Base-by-base conservation (phyloP, 2,113 vertebrate species). In the Polypterus bichir region DNA sequence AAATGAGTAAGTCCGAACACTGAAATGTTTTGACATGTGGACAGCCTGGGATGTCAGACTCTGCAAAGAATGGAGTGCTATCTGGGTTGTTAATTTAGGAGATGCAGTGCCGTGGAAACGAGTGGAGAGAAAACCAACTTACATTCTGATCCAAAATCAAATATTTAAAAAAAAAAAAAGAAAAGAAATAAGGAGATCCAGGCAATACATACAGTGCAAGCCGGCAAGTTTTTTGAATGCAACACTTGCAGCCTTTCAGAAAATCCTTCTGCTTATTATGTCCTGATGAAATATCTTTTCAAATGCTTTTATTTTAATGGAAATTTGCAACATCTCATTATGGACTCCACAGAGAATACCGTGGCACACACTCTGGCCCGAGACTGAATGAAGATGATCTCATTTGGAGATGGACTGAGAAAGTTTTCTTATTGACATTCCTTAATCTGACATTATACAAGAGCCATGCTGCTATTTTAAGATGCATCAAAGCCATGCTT, bases 381-480 rank as follows among this genome's bases (percentile, higher is more conserved):
- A 74, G 75, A 67, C 56, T 44, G 56, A 58, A 58, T 45, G 44
- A 11, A 66, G 77, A 82, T 81, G 79, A 75, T 76, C 76, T 76
- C 74, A 76, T 78, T 79, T 73, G 59, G 74, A 85, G 81, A 85
- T 80, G 80, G 81, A 87, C 82, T 79, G 85, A 84, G 77, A 79
- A 71, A 73, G 72, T 78, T 80, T 80, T 71, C 73, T 81, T 86
- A 86, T 86, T 84, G 83, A 86, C 82, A 77, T 82, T 73, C 78
- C 71, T 83, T 86, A 84, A 86, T 83, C 82, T 85, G 81, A 84
- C 83, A 79, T 77, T 76, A 70, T 72, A 75, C 76, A 75, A 77
- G 73, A 73, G 77, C 77, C 80, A 78, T 83, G 80, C 80, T 78
- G 77, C 74, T 64, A 74, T 74, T 76, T 78, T 68, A 73, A 73